Percentiles rank a stretch among this genome's conserved stretches.
These are phyloP conservation scores for Tympanuchus pallidicinctus DNA, from an alignment of 2,113 vertebrate genomes.

Conservation along the genomic window DNA sequence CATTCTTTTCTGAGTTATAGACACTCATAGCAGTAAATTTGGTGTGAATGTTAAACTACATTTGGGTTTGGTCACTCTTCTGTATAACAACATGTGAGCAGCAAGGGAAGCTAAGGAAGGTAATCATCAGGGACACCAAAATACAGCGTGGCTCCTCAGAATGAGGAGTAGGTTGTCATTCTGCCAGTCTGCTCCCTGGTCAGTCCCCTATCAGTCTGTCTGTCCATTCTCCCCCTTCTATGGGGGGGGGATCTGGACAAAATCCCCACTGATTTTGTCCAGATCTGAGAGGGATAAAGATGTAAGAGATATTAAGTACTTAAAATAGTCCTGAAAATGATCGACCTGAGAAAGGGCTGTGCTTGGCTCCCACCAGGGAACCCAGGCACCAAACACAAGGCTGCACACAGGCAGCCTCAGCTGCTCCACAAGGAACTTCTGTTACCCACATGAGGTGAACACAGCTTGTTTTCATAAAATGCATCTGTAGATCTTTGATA, in stretches of 20 bases:
- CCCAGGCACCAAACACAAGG: background rate
- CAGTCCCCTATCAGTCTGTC: background rate
- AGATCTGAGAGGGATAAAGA: background rate
- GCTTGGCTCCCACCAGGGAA: background rate
- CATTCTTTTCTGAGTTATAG: background rate
- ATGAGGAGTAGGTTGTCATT: accelerated
- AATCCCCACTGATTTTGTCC: background rate
- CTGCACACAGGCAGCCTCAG: background rate
- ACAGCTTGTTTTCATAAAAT: background rate
- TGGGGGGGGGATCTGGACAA: background rate
- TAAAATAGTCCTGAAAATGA: background rate
- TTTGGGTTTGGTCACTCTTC: background rate
- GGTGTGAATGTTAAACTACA: background rate
- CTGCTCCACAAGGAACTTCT: background rate
- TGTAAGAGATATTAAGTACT: background rate
- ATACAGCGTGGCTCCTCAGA: background rate
- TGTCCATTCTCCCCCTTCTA: background rate
- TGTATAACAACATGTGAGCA: background rate
- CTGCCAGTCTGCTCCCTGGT: background rate
- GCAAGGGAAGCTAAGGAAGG: background rate
- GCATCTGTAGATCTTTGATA: background rate
- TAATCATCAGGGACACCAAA: background rate
- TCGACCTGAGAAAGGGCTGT: background rate
- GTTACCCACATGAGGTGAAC: background rate
- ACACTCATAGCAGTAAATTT: background rate